These are phyloP conservation scores for Seira ritae DNA, from an alignment of 2,888 invertebrate genomes.

Conservation along the genomic window DNA sequence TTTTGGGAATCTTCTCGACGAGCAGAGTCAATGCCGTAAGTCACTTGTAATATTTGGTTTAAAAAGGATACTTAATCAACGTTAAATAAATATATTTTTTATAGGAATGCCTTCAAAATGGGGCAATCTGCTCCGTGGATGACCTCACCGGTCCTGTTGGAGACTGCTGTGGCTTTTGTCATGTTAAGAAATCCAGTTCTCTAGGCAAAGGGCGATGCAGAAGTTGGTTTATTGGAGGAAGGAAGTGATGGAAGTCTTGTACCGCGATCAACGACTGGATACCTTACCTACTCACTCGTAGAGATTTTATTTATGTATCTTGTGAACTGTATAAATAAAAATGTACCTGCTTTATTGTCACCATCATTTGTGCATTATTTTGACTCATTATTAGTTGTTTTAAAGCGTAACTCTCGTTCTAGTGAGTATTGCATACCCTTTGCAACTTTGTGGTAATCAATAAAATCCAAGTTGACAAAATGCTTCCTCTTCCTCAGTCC, in stretches of 20 bases:
- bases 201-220: conserved; percentile 56
- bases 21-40: not conserved
- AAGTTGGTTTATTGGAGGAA: conserved; percentile 64
- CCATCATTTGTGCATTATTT: too few species aligned
- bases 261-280: not conserved
- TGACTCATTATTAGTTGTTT: too few species aligned
- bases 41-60: not conserved
- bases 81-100: not conserved
- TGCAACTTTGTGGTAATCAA: too few species aligned
- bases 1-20: not conserved
- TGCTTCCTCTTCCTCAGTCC: too few species aligned
- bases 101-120: conserved; percentile 61
- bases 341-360: too few species aligned
- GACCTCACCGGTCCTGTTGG: conserved; percentile 57
- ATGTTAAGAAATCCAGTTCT: conserved; percentile 52
- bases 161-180: conserved; percentile 65
- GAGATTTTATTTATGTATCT: not conserved
- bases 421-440: too few species aligned
- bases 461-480: too few species aligned
- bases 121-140: conserved; percentile 58
- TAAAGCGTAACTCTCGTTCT: too few species aligned
- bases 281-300: too few species aligned
- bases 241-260: too few species aligned
- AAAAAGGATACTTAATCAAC: too few species aligned
- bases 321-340: too few species aligned